Conservation (phyloP, 2,888 invertebrate species). For the Tetragonisca angustula region DNA sequence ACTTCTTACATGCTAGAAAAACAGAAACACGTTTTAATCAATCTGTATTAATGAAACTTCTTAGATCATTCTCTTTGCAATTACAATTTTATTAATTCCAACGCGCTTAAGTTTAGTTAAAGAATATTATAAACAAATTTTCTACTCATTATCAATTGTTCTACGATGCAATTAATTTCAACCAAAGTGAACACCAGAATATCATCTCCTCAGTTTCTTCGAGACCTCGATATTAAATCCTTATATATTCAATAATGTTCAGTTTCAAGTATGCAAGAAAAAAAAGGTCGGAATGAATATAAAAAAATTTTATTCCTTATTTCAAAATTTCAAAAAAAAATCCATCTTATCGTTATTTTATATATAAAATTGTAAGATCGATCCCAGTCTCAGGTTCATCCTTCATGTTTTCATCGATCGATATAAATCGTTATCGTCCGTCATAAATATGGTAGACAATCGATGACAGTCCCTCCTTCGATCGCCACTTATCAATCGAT, state of each 20-base stretch:
- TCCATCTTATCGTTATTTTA: not conserved
- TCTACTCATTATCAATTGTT: not conserved
- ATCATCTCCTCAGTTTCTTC: not conserved
- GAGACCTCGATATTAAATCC: not conserved
- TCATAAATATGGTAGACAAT: not conserved
- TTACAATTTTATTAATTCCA: too few relatives aligned
- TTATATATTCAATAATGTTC: not conserved
- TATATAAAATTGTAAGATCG: not conserved
- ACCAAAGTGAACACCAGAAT: not conserved
- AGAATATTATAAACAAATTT: too few relatives aligned
- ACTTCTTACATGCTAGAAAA: too few relatives aligned
- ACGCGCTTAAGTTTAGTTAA: too few relatives aligned
- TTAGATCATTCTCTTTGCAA: too few relatives aligned
- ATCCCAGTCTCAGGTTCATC: fast-evolving
- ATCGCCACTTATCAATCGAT: not conserved
- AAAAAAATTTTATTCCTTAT: not conserved
- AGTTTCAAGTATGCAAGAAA: too few relatives aligned
- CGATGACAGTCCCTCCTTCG: not conserved
- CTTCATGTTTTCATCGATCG: not conserved
- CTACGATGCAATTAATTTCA: not conserved
- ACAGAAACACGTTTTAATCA: too few relatives aligned
- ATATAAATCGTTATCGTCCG: not conserved
- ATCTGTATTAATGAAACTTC: too few relatives aligned
- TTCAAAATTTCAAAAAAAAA: not conserved
- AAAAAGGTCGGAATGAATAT: too few relatives aligned